Evolutionary conservation across 1,140 invertebrate species (phyloP).

Genomic region (Drosophila takahashii): DNA sequence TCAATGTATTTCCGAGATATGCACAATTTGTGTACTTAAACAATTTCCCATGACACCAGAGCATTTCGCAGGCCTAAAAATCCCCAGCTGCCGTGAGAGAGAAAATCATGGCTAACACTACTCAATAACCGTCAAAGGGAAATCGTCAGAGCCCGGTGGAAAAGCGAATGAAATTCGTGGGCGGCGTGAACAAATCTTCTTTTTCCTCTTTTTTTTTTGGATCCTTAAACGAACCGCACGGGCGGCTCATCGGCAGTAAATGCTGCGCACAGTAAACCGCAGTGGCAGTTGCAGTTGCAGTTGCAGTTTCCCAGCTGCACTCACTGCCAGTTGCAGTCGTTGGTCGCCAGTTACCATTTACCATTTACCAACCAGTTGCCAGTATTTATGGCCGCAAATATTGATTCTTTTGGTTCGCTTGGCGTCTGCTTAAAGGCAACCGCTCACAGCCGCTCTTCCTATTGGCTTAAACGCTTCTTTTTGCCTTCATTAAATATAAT

Average conservation of each 20-base stretch:
- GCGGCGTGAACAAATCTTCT: not conserved
- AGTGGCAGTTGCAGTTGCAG: constrained; percentile 9
- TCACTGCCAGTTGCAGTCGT: constrained; percentile 6
- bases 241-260: constrained; percentile 26
- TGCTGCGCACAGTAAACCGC: constrained; percentile 34
- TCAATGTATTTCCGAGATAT: not conserved
- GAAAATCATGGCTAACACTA: constrained; percentile 23
- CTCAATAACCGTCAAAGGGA: constrained; percentile 33
- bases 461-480: constrained; percentile 7
- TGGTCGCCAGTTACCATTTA: not conserved
- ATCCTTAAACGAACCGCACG: constrained; percentile 31
- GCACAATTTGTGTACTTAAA: not conserved
- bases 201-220: constrained; percentile 12
- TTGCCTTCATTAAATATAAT: constrained; percentile 49
- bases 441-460: not conserved
- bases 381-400: constrained; percentile 51
- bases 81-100: not conserved
- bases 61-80: not conserved
- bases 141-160: constrained; percentile 5
- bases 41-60: not conserved
- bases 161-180: constrained; percentile 8
- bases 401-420: constrained; percentile 36
- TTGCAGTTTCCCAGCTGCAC: not conserved
- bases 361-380: constrained; percentile 6
- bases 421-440: constrained; percentile 25